Percentiles rank a stretch among this genome's conserved stretches.
Evolutionary conservation across 30 jellyfish, hydroid and myxozoan genomes (phyloP).

Genomic region (Hydra vulgaris): DNA sequence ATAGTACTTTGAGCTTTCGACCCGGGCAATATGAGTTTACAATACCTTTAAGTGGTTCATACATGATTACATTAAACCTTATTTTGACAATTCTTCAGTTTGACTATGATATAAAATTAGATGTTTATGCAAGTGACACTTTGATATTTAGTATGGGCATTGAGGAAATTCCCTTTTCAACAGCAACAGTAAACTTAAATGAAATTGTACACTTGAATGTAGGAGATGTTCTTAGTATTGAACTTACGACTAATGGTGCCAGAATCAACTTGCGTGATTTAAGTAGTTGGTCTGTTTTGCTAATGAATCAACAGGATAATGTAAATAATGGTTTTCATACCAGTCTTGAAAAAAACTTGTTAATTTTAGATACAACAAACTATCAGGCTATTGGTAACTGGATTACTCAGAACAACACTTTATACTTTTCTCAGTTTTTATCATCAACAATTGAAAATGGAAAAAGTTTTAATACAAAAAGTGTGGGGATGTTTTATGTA

Average conservation of each 20-base stretch:
- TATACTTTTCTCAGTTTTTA: background rate
- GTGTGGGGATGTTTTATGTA: constrained; percentile 7
- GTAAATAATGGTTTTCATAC: constrained; percentile 17
- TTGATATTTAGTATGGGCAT: background rate
- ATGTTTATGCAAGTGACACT: background rate
- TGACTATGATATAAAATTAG: background rate
- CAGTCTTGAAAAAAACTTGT: background rate
- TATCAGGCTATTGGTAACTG: background rate
- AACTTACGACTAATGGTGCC: background rate
- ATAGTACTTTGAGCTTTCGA: constrained; percentile 16
- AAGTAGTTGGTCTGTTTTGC: constrained; percentile 7
- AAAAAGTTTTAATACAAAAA: background rate
- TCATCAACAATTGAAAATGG: constrained; percentile 19
- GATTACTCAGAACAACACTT: background rate
- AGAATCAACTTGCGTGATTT: background rate
- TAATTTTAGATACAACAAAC: background rate
- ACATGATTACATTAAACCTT: constrained; percentile 12
- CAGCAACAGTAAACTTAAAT: constrained; percentile 8
- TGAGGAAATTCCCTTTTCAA: background rate
- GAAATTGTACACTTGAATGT: background rate
- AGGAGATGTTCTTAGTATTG: background rate
- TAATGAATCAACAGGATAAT: constrained; percentile 4
- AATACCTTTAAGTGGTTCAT: constrained; percentile 12
- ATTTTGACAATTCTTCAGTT: constrained; percentile 6
- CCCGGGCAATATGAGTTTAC: background rate